phyloP scores from a whole-genome alignment of 1,140 invertebrate species.

The Ectropis grisescens region DNA sequence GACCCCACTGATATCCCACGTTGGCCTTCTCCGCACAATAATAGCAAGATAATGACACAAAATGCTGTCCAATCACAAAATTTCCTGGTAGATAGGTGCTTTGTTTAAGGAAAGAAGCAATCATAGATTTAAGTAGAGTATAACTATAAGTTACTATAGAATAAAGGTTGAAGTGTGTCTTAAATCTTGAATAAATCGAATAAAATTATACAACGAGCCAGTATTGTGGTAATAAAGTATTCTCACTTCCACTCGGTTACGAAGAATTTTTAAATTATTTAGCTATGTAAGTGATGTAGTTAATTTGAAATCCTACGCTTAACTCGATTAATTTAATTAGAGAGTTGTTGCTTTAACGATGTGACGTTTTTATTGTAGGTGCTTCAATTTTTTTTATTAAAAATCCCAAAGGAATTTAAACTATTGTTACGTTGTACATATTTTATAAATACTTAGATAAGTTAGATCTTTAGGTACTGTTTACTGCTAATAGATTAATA shows the following conservation, averaged over 20 bases:
- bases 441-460: conserved; percentile 8
- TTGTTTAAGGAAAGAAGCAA: conserved; percentile 24
- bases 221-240: conserved; percentile 17
- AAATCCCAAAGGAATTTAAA: conserved; percentile 4
- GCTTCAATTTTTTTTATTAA: conserved; percentile 7
- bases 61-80: conserved; percentile 22
- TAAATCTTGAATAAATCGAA: conserved; percentile 18
- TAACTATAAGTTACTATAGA: conserved; percentile 11
- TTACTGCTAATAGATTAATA: conserved; percentile 1
- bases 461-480: too few relatives aligned
- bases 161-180: conserved; percentile 20
- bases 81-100: conserved; percentile 25
- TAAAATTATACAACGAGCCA: conserved; percentile 43
- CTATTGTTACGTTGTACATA: conserved; percentile 20
- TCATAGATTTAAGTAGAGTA: conserved; percentile 20
- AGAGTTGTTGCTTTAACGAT: conserved; percentile 24
- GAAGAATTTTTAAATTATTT: conserved; percentile 16
- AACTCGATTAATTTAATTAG: conserved; percentile 15
- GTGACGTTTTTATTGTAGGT: conserved; percentile 15
- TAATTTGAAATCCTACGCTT: conserved; percentile 19
- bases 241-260: conserved; percentile 32
- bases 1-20: neutral
- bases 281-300: too few relatives aligned
- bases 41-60: conserved; percentile 5
- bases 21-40: conserved; percentile 13